Base-by-base conservation (phyloP, 2,797 vertebrate species). In the Leucoraja ocellata region DNA sequence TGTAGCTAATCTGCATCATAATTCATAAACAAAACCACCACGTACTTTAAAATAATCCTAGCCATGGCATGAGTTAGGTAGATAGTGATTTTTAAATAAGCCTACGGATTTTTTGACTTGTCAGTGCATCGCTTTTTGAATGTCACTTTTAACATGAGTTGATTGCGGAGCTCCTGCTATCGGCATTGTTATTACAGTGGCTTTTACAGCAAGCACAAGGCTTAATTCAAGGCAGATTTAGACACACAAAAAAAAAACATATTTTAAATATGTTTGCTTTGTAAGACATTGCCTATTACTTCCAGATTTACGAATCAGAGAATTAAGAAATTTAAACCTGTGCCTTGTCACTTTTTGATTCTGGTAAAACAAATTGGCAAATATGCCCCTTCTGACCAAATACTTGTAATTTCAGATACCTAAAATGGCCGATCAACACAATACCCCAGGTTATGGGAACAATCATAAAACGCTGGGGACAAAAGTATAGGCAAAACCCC, bases 361-460 rank as follows among this genome's bases (percentile, higher is more conserved):
- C 36, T 23, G 46, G 16, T 6, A 76, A 23, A 92, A 91, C 68
- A 71, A 91, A 73, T 91, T 91, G 68, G 46, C 39, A 91, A 91
- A 91, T 73, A 73, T 73, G 36, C 46, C 36, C 68, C 90, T 39
- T 71, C 46, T 71, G 32, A 91, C 36, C 4, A 58, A 74, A 76
- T 74, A 92, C 39, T 92, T 92, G 36, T 10, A 92, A 58, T 28
- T 23, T 39, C 90, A 54, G 36, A 28, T 46, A 58, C 73, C 23
- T 76, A 92, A 92, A 92, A 92, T 92, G 90, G 90, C 90, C 90
- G 90, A 92, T 92, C 71, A 46, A 54, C 90, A 76, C n/a, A 68
- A 36, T 63, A 83, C 58, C 63, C 61, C 58, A 68, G 68, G 11
- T 68, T 84, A 80, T 2, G 14, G 39, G 36, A 68, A 65, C 32